phyloP scores from a whole-genome alignment of 2,113 vertebrate species.

The Bothrops jararaca region DNA sequence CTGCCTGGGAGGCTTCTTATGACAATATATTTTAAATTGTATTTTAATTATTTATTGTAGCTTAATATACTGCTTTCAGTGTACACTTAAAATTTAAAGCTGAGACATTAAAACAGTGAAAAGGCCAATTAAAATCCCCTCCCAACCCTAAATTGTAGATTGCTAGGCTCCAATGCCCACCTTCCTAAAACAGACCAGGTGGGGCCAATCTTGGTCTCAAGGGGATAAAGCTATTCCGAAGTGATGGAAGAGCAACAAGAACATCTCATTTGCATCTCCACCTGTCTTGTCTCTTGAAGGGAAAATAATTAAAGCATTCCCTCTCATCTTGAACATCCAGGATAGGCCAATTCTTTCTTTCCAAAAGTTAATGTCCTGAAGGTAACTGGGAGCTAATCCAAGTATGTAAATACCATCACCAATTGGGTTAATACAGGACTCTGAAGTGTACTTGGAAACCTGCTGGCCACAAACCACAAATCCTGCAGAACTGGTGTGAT shows the following conservation, averaged over 20 bases:
- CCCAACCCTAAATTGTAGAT: neutral
- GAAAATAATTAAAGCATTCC: neutral
- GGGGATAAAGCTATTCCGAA: neutral
- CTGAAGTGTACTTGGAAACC: neutral
- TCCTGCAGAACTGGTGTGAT: neutral
- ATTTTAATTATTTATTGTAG: neutral
- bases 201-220: neutral
- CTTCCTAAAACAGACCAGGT: neutral
- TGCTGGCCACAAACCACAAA: neutral
- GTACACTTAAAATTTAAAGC: neutral
- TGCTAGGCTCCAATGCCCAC: neutral
- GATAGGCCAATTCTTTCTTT: neutral
- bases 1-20: neutral
- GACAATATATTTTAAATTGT: neutral
- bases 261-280: neutral
- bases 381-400: neutral
- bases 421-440: neutral
- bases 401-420: neutral
- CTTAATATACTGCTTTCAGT: neutral
- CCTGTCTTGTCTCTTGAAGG: neutral
- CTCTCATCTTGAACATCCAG: neutral
- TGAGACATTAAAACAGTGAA: neutral
- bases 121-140: neutral
- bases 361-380: neutral
- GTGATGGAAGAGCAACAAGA: neutral